Evolutionary conservation across 1,140 invertebrate genomes (phyloP).

Genomic region (Drosophila arawakana): DNA sequence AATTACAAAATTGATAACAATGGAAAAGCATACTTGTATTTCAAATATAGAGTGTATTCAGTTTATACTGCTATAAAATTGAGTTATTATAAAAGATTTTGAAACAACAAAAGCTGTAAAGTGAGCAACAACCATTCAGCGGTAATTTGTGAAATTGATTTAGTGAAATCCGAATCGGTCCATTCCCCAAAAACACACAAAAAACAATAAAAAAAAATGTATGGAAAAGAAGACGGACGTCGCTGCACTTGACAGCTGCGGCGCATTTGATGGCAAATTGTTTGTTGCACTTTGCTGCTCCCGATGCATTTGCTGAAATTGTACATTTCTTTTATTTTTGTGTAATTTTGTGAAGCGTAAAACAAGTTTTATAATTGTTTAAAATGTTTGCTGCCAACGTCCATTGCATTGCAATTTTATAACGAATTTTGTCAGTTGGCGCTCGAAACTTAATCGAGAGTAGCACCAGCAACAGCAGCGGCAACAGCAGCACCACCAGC

Average conservation of each 20-base stretch:
- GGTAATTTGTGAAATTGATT: conserved; percentile 38
- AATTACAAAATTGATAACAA: not conserved
- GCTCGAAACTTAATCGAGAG: conserved; percentile 79
- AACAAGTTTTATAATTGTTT: conserved; percentile 83
- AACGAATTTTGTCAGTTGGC: conserved; percentile 81
- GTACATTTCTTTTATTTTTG: conserved; percentile 39
- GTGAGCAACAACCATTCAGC: conserved; percentile 16
- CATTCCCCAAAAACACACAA: conserved; percentile 17
- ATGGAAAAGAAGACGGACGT: conserved; percentile 18
- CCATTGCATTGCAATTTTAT: conserved; percentile 76
- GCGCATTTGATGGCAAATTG: conserved; percentile 80
- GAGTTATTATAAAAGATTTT: not conserved
- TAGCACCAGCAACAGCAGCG: conserved; percentile 29
- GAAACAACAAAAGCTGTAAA: conserved; percentile 6
- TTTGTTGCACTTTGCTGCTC: conserved; percentile 67
- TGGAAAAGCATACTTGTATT: not conserved
- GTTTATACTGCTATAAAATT: not conserved
- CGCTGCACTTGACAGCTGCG: conserved; percentile 76
- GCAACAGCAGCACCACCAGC: too few species aligned
- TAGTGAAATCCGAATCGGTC: conserved; percentile 25
- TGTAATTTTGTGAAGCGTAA: conserved; percentile 77
- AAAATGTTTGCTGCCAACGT: conserved; percentile 76
- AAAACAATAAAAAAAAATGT: not conserved
- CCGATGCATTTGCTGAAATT: conserved; percentile 31
- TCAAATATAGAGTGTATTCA: not conserved